Evolutionary conservation across 2,113 vertebrate genomes (phyloP).

Genomic region (Fregata magnificens): DNA sequence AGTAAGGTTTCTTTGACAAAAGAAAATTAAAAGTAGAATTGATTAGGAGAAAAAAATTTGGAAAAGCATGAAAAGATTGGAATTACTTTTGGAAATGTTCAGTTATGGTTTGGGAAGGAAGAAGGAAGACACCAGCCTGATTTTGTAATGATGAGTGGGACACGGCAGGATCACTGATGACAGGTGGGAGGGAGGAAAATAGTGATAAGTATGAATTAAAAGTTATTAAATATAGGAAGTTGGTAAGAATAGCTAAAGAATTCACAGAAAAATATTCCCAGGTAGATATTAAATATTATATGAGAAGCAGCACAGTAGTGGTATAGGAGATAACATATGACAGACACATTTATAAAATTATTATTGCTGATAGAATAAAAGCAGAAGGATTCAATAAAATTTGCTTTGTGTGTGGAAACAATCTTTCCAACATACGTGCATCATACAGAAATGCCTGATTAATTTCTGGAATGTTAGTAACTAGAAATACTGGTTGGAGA

Average conservation of each 20-base stretch:
- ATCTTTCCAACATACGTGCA: neutral
- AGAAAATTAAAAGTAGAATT: neutral
- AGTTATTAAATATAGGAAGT: neutral
- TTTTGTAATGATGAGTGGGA: neutral
- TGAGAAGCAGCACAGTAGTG: neutral
- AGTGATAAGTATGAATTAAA: neutral
- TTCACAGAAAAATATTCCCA: neutral
- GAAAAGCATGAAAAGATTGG: neutral
- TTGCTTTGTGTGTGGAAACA: neutral
- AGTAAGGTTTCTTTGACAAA: neutral
- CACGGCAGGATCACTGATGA: neutral
- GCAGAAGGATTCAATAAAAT: neutral
- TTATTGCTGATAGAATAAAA: neutral
- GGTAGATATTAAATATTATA: neutral
- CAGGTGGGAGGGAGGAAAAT: neutral
- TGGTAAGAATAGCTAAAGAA: neutral
- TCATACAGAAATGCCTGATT: neutral
- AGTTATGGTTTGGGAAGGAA: neutral
- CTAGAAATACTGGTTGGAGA: neutral
- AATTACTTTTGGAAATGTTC: neutral
- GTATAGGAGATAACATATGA: neutral
- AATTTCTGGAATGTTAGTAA: neutral
- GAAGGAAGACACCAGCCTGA: neutral
- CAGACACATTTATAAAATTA: neutral
- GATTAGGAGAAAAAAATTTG: neutral